Conservation (phyloP, 2,797 vertebrate genomes). For the Manis javanica region DNA sequence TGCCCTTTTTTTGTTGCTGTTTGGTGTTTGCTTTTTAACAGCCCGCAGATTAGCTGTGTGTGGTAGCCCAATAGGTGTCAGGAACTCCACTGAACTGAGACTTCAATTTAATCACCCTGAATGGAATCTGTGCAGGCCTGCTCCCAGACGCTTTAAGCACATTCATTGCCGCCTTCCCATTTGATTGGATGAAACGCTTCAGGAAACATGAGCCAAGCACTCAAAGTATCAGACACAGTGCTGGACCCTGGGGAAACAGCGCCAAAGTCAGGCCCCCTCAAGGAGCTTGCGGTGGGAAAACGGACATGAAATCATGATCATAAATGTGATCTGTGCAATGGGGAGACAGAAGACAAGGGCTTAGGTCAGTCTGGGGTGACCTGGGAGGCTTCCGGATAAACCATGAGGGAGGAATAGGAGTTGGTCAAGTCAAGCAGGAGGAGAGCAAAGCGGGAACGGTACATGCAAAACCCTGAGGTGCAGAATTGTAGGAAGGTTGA, state of each 20-base stretch:
- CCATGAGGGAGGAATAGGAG: not conserved
- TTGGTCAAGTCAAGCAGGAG: not conserved
- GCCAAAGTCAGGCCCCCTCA: not conserved
- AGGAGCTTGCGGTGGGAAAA: not conserved
- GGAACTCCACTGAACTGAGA: not conserved
- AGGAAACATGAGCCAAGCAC: not conserved
- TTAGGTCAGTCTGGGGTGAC: not conserved
- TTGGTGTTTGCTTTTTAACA: slow-evolving; percentile 2
- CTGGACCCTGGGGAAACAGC: not conserved
- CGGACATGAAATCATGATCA: not conserved
- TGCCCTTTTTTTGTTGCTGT: not conserved
- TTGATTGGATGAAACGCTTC: not conserved
- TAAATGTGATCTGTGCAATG: not conserved
- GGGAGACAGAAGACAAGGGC: not conserved
- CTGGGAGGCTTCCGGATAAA: not conserved
- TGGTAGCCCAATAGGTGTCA: not conserved
- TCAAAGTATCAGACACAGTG: not conserved
- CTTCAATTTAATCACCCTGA: slow-evolving; percentile 39
- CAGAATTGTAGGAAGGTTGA: not conserved
- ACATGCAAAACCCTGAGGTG: not conserved
- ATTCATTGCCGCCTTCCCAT: not conserved
- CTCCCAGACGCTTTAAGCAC: not conserved
- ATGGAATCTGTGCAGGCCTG: slow-evolving; percentile 15
- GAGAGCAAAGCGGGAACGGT: not conserved
- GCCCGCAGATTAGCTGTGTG: not conserved